A percentile compares a stretch with the other conserved stretches of the same genome.
These are phyloP conservation scores for Martes martes DNA, from an alignment of 2,113 vertebrate species.

Conservation along the genomic window DNA sequence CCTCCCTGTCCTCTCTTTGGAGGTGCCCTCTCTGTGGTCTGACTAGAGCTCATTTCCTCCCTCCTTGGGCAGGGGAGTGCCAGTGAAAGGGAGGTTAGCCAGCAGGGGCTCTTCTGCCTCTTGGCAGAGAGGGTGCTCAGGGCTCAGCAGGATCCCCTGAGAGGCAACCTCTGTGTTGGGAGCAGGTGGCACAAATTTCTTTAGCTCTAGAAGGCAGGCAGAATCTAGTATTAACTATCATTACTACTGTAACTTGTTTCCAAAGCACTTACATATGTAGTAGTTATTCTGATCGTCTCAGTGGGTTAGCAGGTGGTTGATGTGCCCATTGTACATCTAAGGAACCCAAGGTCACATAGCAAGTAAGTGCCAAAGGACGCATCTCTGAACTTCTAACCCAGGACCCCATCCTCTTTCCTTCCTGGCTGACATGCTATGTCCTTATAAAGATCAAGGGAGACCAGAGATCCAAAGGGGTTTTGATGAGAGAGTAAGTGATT, in stretches of 20 bases:
- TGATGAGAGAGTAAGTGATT: not conserved
- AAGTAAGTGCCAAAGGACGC: not conserved
- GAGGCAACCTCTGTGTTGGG: not conserved
- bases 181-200: slow-evolving; percentile 15
- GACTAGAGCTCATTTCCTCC: not conserved
- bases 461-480: not conserved
- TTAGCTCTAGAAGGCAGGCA: not conserved
- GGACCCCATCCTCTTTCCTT: not conserved
- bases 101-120: not conserved
- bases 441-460: not conserved
- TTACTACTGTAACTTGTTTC: slow-evolving; percentile 10
- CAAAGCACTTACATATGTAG: not conserved
- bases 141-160: not conserved
- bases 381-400: not conserved
- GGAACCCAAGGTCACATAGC: not conserved
- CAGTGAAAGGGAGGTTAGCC: not conserved
- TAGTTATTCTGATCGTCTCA: slow-evolving; percentile 8
- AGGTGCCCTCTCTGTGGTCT: not conserved
- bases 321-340: not conserved
- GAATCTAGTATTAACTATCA: not conserved
- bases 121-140: not conserved
- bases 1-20: not conserved
- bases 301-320: not conserved
- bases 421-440: not conserved
- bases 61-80: not conserved